Percentiles rank a stretch among this genome's conserved stretches.
These are phyloP conservation scores for Cepphus grylle DNA, from an alignment of 2,113 vertebrate genomes.

Conservation along the genomic window DNA sequence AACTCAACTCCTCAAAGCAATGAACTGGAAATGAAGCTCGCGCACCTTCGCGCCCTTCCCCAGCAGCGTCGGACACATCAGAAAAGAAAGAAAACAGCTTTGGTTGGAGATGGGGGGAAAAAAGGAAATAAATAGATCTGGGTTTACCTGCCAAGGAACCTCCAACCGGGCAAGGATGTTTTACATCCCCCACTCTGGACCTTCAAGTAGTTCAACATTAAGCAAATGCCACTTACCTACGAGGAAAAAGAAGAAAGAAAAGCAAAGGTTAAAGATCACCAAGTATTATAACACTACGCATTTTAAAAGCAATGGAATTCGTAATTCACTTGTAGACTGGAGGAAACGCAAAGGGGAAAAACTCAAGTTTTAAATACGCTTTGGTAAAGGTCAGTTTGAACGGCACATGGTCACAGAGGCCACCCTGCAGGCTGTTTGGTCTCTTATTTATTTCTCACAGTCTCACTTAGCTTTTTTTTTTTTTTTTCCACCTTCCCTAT, in stretches of 20 bases:
- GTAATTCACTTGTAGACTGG: conserved; percentile 9
- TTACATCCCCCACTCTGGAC: conserved; percentile 8
- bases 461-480: not conserved
- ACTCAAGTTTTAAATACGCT: conserved; percentile 22
- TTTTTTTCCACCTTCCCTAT: not conserved
- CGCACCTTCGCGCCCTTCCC: not conserved
- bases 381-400: conserved; percentile 53
- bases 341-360: conserved; percentile 4
- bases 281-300: not conserved
- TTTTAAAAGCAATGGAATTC: conserved; percentile 14
- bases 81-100: not conserved
- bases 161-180: conserved; percentile 1
- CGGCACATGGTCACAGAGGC: not conserved
- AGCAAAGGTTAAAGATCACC: conserved; percentile 39
- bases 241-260: not conserved
- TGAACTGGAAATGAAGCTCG: not conserved
- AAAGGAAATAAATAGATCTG: not conserved
- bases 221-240: conserved; percentile 76
- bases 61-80: not conserved
- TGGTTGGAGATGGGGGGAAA: not conserved
- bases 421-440: not conserved
- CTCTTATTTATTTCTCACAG: not conserved
- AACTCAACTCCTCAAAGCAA: not conserved
- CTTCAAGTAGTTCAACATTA: conserved; percentile 55
- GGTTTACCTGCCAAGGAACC: conserved; percentile 44